Evolutionary conservation across 2,888 invertebrate genomes (phyloP).

Genomic region (Leptinotarsa juncta): DNA sequence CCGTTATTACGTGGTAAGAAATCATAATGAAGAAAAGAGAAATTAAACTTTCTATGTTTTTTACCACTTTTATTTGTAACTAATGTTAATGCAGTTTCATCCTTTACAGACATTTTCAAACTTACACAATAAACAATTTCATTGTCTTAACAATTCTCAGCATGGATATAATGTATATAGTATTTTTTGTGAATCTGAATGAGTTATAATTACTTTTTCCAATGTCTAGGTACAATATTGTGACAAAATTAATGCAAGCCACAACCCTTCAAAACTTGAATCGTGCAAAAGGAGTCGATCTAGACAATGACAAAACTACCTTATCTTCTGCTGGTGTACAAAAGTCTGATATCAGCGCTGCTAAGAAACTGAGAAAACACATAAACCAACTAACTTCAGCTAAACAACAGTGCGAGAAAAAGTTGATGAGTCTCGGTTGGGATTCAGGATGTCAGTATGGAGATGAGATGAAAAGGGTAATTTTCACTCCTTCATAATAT

Average conservation of each 20-base stretch:
- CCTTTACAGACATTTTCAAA: too few relatives aligned
- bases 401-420: conserved; percentile 84
- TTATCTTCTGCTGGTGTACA: conserved; percentile 71
- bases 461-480: conserved; percentile 56
- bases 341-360: conserved; percentile 83
- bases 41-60: too few relatives aligned
- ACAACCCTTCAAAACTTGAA: conserved; percentile 91
- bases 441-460: conserved; percentile 71
- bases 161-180: too few relatives aligned
- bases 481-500: neutral
- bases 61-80: too few relatives aligned
- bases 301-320: conserved; percentile 70
- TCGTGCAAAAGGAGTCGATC: conserved; percentile 82
- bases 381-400: conserved; percentile 85
- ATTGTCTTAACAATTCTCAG: too few relatives aligned
- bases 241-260: conserved; percentile 94
- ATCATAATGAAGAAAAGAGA: too few relatives aligned
- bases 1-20: too few relatives aligned
- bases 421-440: conserved; percentile 81
- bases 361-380: conserved; percentile 85
- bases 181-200: neutral
- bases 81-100: too few relatives aligned
- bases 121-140: too few relatives aligned
- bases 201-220: neutral
- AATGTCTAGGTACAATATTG: conserved; percentile 79